Evolutionary conservation across 2,888 invertebrate genomes (phyloP).

Genomic region (Neocrepidodera transversa): DNA sequence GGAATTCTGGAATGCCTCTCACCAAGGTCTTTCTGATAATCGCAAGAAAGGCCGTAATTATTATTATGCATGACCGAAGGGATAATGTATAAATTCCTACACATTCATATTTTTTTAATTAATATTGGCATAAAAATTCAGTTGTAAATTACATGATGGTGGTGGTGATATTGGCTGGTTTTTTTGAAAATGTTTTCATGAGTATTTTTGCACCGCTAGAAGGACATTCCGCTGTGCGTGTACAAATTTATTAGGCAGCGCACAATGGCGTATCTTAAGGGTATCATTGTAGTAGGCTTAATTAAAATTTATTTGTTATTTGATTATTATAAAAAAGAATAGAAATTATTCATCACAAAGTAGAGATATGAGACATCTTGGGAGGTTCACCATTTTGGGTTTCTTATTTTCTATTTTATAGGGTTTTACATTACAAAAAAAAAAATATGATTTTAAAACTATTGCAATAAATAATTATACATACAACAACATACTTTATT

Average conservation of each 20-base stretch:
- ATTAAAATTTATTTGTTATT: too few species aligned
- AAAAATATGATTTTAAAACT: too few species aligned
- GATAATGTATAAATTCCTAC: slow-evolving; percentile 28
- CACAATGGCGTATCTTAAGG: neutral
- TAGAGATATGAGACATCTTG: too few species aligned
- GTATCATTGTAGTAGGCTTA: too few species aligned
- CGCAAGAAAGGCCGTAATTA: slow-evolving; percentile 25
- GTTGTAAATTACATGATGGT: slow-evolving; percentile 20
- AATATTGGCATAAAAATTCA: slow-evolving; percentile 20
- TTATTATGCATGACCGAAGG: slow-evolving; percentile 29
- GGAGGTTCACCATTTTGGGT: too few species aligned
- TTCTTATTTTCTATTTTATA: too few species aligned
- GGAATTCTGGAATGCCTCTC: slow-evolving; percentile 29
- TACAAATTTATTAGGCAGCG: neutral
- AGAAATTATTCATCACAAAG: too few species aligned
- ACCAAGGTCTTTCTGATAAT: slow-evolving; percentile 30
- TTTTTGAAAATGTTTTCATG: slow-evolving; percentile 15
- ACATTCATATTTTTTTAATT: slow-evolving; percentile 22
- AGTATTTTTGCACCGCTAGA: neutral
- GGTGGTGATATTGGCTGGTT: slow-evolving; percentile 17
- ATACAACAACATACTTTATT: too few species aligned
- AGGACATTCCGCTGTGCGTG: neutral
- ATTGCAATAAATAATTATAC: too few species aligned
- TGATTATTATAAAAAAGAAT: too few species aligned
- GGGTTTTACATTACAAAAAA: too few species aligned